Conservation (phyloP, 37 sponge, comb jelly and placozoan species). For the Crambe crambe region DNA sequence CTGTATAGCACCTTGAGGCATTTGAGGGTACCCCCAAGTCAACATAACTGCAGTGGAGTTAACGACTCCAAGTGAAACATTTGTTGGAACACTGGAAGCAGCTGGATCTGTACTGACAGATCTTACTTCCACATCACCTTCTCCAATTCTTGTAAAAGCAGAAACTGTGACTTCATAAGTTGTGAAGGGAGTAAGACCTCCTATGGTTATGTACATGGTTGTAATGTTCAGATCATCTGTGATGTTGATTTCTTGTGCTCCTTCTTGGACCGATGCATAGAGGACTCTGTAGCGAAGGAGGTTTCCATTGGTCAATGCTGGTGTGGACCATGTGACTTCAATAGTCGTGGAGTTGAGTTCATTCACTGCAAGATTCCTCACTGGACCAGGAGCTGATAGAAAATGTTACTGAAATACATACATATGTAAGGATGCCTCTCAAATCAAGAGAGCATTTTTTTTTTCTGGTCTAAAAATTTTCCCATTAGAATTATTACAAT, state of each 20-base stretch:
- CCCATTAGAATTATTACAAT: too few species aligned
- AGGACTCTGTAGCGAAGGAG: conserved; percentile 18
- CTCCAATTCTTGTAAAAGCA: conserved; percentile 55
- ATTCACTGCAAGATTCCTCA: background rate
- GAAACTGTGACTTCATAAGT: conserved; percentile 36
- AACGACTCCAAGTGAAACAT: background rate
- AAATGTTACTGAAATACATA: too few species aligned
- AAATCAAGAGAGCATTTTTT: too few species aligned
- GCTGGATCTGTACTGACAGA: conserved; percentile 21
- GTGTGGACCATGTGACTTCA: conserved; percentile 31
- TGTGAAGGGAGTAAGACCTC: conserved; percentile 35
- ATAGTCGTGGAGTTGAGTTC: conserved; percentile 25
- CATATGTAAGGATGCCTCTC: too few species aligned
- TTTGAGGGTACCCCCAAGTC: conserved; percentile 43
- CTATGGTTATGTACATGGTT: conserved; percentile 4
- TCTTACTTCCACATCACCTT: background rate
- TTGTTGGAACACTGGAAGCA: background rate
- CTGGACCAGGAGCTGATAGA: conserved; percentile 31
- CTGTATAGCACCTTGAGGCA: conserved; percentile 38
- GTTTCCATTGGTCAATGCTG: conserved; percentile 51
- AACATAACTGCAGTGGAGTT: conserved; percentile 41
- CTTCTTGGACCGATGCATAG: conserved; percentile 15
- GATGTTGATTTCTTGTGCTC: background rate
- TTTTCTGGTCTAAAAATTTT: too few species aligned
- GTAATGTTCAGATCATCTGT: background rate